Percentiles rank a stretch among this genome's conserved stretches.
phyloP scores from a whole-genome alignment of 2,888 invertebrate species.

The Callosobruchus maculatus region DNA sequence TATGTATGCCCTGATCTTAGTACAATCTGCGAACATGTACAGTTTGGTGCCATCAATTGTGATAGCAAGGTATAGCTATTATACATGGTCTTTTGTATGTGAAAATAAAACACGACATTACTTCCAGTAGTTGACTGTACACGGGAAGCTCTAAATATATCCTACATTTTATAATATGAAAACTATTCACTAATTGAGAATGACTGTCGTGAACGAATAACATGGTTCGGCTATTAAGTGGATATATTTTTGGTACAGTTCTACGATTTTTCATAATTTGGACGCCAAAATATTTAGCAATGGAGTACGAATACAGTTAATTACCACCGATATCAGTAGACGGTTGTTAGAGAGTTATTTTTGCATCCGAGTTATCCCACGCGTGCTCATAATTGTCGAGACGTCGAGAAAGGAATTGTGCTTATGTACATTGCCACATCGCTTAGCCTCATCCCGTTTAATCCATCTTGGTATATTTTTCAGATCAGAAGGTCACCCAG shows the following conservation, averaged over 20 bases:
- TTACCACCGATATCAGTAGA: background rate
- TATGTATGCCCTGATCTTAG: too few species aligned
- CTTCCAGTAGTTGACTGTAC: background rate
- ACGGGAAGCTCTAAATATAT: background rate
- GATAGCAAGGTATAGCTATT: too few species aligned
- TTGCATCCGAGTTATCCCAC: too few species aligned
- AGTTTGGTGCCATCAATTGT: too few species aligned
- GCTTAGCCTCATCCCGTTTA: too few species aligned
- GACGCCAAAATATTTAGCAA: background rate
- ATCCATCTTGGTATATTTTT: too few species aligned
- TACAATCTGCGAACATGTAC: too few species aligned
- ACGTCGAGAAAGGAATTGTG: too few species aligned
- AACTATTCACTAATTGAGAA: background rate
- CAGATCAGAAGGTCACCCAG: too few species aligned
- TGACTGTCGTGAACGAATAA: background rate
- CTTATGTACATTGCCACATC: too few species aligned
- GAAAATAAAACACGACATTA: background rate
- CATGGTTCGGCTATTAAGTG: background rate
- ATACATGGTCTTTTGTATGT: background rate
- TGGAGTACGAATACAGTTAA: background rate
- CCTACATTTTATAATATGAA: background rate
- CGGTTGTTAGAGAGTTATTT: too few species aligned
- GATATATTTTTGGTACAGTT: background rate
- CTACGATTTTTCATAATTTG: background rate
- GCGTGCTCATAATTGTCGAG: too few species aligned